Evolutionary conservation across 2,888 invertebrate species (phyloP).

Genomic region (Eledona agricola): DNA sequence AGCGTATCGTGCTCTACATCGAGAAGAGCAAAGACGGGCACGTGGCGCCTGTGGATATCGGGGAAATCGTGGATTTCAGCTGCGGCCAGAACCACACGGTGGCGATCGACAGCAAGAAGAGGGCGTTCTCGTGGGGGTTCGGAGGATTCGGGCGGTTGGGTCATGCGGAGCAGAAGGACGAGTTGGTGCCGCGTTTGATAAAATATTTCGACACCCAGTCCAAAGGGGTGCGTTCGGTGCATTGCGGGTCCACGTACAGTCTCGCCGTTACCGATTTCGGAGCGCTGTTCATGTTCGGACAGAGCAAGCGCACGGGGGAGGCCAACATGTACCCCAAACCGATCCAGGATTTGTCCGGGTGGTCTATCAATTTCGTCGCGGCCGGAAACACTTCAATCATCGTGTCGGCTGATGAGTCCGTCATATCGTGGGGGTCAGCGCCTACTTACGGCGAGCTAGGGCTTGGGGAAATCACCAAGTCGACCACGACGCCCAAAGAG

Average conservation of each 20-base stretch:
- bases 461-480: slow-evolving; percentile 82
- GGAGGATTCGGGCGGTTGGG: slow-evolving; percentile 94
- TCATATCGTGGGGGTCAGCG: slow-evolving; percentile 93
- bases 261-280: slow-evolving; percentile 84
- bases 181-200: slow-evolving; percentile 81
- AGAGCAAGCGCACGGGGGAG: slow-evolving; percentile 91
- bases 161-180: slow-evolving; percentile 92
- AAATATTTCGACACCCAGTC: slow-evolving; percentile 89
- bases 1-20: slow-evolving; percentile 84
- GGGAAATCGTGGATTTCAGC: slow-evolving; percentile 87
- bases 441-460: slow-evolving; percentile 95
- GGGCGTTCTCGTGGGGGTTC: slow-evolving; percentile 95
- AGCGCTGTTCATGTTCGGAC: slow-evolving; percentile 84
- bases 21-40: slow-evolving; percentile 90
- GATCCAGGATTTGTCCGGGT: slow-evolving; percentile 91
- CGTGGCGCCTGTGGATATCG: slow-evolving; percentile 82
- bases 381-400: slow-evolving; percentile 86
- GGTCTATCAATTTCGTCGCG: slow-evolving; percentile 87
- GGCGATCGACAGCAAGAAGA: slow-evolving; percentile 86
- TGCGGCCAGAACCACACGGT: slow-evolving; percentile 94
- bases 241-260: slow-evolving; percentile 88
- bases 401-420: slow-evolving; percentile 88
- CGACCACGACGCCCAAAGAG: slow-evolving; percentile 90
- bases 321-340: slow-evolving; percentile 98
- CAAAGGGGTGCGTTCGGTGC: slow-evolving; percentile 81